Percentiles rank a stretch among this genome's conserved stretches.
phyloP scores from a whole-genome alignment of 2,797 vertebrate species.

The Acridotheres tristis region DNA sequence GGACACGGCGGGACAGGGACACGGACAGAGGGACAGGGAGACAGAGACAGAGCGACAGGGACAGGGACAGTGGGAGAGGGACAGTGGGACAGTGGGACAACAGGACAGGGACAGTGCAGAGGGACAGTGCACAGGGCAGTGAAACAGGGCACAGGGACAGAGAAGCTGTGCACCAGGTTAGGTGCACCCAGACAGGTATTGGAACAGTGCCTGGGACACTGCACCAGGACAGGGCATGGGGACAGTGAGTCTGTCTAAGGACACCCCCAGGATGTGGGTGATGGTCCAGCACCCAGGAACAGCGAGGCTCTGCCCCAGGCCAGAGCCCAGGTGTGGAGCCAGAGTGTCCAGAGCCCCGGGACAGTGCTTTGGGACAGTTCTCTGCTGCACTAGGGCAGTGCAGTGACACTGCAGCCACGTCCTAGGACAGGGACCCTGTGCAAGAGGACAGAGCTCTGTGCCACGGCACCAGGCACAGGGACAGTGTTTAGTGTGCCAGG shows the following conservation, averaged over 20 bases:
- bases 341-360: background rate
- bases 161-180: too few relatives aligned
- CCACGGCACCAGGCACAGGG: background rate
- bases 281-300: background rate
- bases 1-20: background rate
- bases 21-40: background rate
- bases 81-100: background rate
- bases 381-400: background rate
- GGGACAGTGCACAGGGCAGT: background rate
- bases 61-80: background rate
- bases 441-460: background rate
- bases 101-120: background rate
- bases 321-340: background rate
- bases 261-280: background rate
- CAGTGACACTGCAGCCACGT: too few relatives aligned
- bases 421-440: background rate
- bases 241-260: rapidly evolving
- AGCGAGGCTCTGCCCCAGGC: background rate
- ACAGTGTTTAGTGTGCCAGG: background rate
- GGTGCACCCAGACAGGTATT: rapidly evolving
- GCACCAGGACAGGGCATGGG: rapidly evolving
- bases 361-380: background rate
- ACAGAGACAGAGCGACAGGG: too few relatives aligned
- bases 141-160: background rate
- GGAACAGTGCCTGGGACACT: background rate